phyloP scores from a whole-genome alignment of 1,140 invertebrate genomes.

The Bombus fervidus region DNA sequence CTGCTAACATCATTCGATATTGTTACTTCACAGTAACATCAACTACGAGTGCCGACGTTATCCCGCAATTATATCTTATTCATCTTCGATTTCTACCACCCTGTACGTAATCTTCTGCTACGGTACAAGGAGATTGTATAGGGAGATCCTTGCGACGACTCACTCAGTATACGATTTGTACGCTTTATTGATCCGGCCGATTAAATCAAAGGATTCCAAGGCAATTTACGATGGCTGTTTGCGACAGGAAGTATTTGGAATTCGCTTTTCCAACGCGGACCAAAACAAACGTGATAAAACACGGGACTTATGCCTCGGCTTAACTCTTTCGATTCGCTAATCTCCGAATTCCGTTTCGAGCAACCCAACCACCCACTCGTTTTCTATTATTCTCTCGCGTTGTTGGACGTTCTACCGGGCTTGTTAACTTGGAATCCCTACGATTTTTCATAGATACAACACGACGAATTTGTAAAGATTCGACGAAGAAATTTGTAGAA shows the following conservation, averaged over 20 bases:
- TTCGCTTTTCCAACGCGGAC: background rate
- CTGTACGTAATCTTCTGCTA: background rate
- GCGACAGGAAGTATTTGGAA: background rate
- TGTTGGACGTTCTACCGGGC: no score
- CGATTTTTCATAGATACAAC: background rate
- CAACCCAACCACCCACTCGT: background rate
- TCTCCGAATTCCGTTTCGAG: background rate
- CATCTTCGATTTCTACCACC: background rate
- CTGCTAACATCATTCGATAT: no score
- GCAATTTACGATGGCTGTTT: background rate
- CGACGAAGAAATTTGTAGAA: background rate
- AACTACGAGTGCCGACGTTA: background rate
- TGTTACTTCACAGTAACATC: no score
- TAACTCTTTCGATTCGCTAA: background rate
- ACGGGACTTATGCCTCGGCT: background rate
- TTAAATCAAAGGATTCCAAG: background rate
- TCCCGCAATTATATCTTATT: background rate
- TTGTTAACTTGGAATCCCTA: no score
- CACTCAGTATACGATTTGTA: no score
- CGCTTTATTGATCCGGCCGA: background rate
- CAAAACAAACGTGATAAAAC: conserved; percentile 8
- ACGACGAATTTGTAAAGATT: background rate
- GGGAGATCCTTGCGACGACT: background rate
- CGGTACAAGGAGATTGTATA: background rate
- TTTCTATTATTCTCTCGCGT: conserved; percentile 7